These are phyloP conservation scores for Hepsetus odoe DNA, from an alignment of 2,113 vertebrate species.

Conservation along the genomic window DNA sequence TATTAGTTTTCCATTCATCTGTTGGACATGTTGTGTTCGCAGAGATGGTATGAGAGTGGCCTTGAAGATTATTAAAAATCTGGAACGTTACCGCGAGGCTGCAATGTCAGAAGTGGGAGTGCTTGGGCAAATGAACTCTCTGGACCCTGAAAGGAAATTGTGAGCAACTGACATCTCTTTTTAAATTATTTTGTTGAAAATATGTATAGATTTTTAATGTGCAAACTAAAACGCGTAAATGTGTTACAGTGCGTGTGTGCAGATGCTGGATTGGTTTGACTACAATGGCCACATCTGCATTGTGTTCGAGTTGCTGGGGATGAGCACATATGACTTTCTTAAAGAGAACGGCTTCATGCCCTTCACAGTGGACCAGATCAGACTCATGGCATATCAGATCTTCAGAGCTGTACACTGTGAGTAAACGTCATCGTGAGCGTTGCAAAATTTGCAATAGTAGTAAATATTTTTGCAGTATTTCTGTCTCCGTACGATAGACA, in stretches of 20 bases:
- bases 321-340: conserved; percentile 93
- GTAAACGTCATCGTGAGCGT: conserved; percentile 56
- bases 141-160: conserved; percentile 83
- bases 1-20: background rate
- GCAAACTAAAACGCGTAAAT: background rate
- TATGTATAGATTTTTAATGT: background rate
- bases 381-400: conserved; percentile 91
- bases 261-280: conserved; percentile 95
- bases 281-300: conserved; percentile 91
- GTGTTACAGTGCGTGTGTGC: conserved; percentile 83
- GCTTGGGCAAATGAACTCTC: conserved; percentile 86
- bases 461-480: background rate
- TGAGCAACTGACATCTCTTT: conserved; percentile 56
- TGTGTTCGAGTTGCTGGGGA: conserved; percentile 90
- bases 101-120: conserved; percentile 90
- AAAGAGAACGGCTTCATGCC: conserved; percentile 88
- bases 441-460: background rate
- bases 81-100: conserved; percentile 85
- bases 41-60: conserved; percentile 82
- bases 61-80: conserved; percentile 94
- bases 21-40: conserved; percentile 32
- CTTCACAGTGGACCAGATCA: conserved; percentile 90
- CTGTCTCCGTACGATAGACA: no score
- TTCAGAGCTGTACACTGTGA: conserved; percentile 92
- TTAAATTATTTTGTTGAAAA: conserved; percentile 29